These are phyloP conservation scores for Poecile atricapillus DNA, from an alignment of 2,113 vertebrate genomes.

Conservation along the genomic window DNA sequence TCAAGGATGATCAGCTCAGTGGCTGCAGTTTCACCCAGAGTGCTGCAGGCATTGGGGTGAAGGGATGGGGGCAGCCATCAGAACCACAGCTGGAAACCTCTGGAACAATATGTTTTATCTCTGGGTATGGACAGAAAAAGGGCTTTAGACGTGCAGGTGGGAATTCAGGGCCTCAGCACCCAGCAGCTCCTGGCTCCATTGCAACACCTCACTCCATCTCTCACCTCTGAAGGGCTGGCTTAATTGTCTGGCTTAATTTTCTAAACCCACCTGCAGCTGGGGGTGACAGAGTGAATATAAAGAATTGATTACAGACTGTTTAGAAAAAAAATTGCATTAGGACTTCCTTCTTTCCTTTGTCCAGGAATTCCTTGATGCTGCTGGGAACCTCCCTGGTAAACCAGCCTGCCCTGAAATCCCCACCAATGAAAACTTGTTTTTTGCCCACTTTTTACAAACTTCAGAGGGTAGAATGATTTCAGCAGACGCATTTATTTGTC, in stretches of 20 bases:
- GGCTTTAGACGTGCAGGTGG: rapidly evolving
- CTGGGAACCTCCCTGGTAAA: neutral
- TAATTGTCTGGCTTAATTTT: neutral
- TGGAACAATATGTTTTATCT: neutral
- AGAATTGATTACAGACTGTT: neutral
- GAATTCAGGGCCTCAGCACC: neutral
- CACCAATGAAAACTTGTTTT: rapidly evolving
- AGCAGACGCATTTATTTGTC: neutral
- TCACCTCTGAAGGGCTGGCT: neutral
- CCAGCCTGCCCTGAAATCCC: neutral
- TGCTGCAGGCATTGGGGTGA: rapidly evolving
- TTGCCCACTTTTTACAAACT: neutral
- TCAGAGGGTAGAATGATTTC: neutral
- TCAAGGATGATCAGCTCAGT: neutral
- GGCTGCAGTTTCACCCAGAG: neutral
- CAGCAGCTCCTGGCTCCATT: neutral
- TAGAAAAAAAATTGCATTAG: neutral
- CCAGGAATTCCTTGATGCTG: neutral
- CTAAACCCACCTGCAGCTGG: neutral
- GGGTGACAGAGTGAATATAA: neutral
- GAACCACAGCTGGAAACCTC: neutral
- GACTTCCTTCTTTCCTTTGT: neutral
- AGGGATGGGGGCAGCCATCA: neutral
- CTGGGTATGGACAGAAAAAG: neutral
- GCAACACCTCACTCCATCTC: neutral